phyloP scores from a whole-genome alignment of 92 coral and sea anemone species.

The Diadumene lineata region DNA sequence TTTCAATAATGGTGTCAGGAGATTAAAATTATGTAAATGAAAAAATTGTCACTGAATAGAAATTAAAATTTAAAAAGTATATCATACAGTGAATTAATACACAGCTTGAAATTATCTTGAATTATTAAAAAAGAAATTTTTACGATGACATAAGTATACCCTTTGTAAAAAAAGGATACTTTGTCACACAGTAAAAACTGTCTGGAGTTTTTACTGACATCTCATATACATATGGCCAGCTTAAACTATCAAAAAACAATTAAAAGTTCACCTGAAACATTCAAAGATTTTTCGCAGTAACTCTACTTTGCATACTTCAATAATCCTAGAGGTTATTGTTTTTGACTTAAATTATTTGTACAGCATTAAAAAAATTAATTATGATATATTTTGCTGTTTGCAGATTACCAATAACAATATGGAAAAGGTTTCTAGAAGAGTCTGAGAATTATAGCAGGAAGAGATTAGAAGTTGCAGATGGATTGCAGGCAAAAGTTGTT shows the following conservation, averaged over 20 bases:
- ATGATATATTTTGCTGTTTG: not conserved
- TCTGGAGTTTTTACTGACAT: too few species aligned
- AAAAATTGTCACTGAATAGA: not conserved
- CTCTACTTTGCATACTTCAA: too few species aligned
- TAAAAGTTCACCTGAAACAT: too few species aligned
- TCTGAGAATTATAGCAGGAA: conserved; percentile 78
- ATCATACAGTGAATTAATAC: not conserved
- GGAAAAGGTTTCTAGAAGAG: conserved; percentile 87
- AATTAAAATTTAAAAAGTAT: not conserved
- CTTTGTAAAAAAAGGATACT: too few species aligned
- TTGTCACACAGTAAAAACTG: too few species aligned
- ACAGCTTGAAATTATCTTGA: not conserved
- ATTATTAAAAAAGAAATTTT: too few species aligned
- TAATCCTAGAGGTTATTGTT: too few species aligned
- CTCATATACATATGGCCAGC: not conserved
- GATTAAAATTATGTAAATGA: not conserved
- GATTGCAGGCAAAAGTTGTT: conserved; percentile 75
- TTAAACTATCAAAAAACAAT: not conserved
- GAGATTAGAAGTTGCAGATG: conserved; percentile 74
- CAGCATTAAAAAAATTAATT: not conserved
- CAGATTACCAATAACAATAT: conserved; percentile 70
- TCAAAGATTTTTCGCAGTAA: too few species aligned
- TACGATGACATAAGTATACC: too few species aligned
- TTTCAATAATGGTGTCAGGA: not conserved
- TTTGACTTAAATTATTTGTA: too few species aligned